Evolutionary conservation across 1,140 invertebrate genomes (phyloP), one percentile per base, ranked within the genome.

Genomic region (Solenopsis fugax): DNA sequence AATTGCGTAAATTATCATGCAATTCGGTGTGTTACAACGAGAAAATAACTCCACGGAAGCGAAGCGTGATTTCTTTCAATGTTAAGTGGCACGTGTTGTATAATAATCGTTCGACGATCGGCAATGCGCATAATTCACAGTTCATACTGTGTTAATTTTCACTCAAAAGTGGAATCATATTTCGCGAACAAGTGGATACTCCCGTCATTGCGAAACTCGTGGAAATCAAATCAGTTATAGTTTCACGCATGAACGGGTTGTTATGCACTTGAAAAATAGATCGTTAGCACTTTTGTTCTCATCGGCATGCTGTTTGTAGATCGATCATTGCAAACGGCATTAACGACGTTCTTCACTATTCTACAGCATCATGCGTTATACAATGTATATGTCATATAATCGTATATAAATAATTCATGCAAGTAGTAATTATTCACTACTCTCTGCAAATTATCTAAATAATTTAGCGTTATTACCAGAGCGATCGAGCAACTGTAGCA

Each of bases 381-480:
- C 73, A 78, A 78, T 52, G 76, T 67, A 29, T 29, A 18, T 21
- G 21, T 48, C 69, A 29, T 13, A 72, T 54, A 45, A 71, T 29
- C 18, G 52, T 69, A n/a, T 81, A 65, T 65, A 37, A 81, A 78
- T 65, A 77, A 62, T 77, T 67, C 48, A 71, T 45, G 18, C 50
- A 21, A 56, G 10, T 41, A 24, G 21, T 56, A 81, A 71, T 81
- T 71, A 71, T 56, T 29, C 48, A 5, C 16, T 37, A 7, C 21
- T 3, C n/a, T 9, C 18, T 50, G n/a, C 13, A 81, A 45, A 45
- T 54, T 54, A 69, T 69, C 52, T 81, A 34, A 81, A 81, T 81
- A 71, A 81, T 71, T 71, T 50, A 24, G 37, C 64, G n/a, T 29
- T 9, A 54, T 41, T 41, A 13, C 18, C 29, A 48, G 6, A 7